A percentile compares a stretch with the other conserved stretches of the same genome.
phyloP scores from a whole-genome alignment of 2,888 invertebrate species.

The Chloromyia formosa region DNA sequence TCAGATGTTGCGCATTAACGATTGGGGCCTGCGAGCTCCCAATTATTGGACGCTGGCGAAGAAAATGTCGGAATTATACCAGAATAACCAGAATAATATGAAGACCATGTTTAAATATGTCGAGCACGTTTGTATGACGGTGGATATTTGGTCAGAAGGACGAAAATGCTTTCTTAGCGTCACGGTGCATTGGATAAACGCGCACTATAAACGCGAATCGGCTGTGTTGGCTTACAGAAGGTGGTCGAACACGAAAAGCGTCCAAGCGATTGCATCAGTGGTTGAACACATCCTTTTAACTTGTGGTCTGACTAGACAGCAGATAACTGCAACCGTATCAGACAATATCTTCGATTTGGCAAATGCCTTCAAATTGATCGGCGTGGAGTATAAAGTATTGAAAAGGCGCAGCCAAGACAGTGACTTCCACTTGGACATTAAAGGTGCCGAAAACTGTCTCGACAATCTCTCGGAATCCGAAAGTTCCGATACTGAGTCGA shows the following conservation, averaged over 20 bases:
- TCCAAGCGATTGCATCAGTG: neutral
- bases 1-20: neutral
- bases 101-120: constrained; percentile 37
- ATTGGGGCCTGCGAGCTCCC: neutral
- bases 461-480: too few species aligned
- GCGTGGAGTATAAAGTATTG: too few species aligned
- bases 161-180: constrained; percentile 53
- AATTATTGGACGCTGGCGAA: constrained; percentile 6
- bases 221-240: neutral
- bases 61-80: neutral
- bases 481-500: too few species aligned
- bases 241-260: neutral
- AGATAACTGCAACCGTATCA: too few species aligned
- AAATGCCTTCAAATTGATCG: too few species aligned
- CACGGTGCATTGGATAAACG: constrained; percentile 51
- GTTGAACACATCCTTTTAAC: too few species aligned
- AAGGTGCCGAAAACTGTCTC: too few species aligned
- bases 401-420: too few species aligned
- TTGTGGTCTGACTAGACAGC: too few species aligned
- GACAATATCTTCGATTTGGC: too few species aligned
- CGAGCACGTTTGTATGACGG: constrained; percentile 50
- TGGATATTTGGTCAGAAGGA: constrained; percentile 53
- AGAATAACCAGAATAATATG: neutral
- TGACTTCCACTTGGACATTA: too few species aligned
- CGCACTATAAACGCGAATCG: neutral